Conservation (phyloP, 2,113 vertebrate genomes). For the Gracilinanus agilis region DNA sequence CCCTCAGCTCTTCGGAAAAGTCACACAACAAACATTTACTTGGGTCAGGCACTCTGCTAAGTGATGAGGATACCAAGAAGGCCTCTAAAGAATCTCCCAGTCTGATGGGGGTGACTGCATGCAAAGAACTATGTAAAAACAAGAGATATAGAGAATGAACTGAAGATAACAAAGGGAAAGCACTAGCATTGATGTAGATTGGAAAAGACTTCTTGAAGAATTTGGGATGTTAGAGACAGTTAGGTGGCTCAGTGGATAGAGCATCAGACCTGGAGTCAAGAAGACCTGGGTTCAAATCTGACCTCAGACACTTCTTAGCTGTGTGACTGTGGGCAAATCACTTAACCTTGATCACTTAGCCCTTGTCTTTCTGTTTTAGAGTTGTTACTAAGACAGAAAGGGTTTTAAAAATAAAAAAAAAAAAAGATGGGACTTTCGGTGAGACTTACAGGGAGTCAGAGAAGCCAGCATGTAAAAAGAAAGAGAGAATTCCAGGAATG, state of each 20-base stretch:
- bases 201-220: background rate
- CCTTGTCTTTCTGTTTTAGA: no score
- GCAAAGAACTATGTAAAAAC: background rate
- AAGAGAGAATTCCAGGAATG: background rate
- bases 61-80: background rate
- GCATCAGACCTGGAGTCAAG: no score
- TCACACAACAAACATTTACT: background rate
- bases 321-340: no score
- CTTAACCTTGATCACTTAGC: no score
- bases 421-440: background rate
- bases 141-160: background rate
- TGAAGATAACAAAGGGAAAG: background rate
- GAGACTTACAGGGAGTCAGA: background rate
- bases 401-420: no score
- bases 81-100: background rate
- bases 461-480: background rate
- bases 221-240: no score
- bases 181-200: background rate
- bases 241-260: no score
- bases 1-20: slow-evolving; percentile 14
- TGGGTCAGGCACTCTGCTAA: slow-evolving; percentile 40
- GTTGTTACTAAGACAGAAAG: no score
- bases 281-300: no score
- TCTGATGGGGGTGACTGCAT: background rate
- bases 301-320: no score